Evolutionary conservation across 35 echinoderm and acorn worm species (phyloP).

Genomic region (Patiria miniata): DNA sequence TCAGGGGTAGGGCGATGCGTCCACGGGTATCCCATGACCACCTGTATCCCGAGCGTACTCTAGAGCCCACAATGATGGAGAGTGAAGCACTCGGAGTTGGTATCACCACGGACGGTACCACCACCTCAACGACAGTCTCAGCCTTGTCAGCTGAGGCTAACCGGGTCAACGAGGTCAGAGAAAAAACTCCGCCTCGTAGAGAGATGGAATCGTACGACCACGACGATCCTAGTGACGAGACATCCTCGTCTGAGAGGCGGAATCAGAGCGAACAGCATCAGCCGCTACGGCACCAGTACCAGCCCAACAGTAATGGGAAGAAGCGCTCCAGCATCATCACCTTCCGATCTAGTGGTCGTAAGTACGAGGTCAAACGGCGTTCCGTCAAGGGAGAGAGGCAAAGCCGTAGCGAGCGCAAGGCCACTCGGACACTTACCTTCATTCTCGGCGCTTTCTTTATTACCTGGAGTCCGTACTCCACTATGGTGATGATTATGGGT

Average conservation of each 20-base stretch:
- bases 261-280: slow-evolving; percentile 32
- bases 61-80: slow-evolving; percentile 75
- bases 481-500: slow-evolving; percentile 79
- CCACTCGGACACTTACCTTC: slow-evolving; percentile 87
- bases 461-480: slow-evolving; percentile 98
- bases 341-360: slow-evolving; percentile 24
- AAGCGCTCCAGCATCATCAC: slow-evolving; percentile 37
- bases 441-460: slow-evolving; percentile 97
- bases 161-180: slow-evolving; percentile 22
- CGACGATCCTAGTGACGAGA: slow-evolving; percentile 86
- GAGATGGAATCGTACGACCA: slow-evolving; percentile 71
- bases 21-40: slow-evolving; percentile 62
- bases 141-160: slow-evolving; percentile 37
- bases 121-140: slow-evolving; percentile 69
- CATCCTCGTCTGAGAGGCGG: slow-evolving; percentile 70
- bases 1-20: slow-evolving; percentile 41
- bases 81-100: slow-evolving; percentile 59
- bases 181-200: slow-evolving; percentile 45
- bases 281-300: not conserved
- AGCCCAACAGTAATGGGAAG: slow-evolving; percentile 25
- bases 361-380: slow-evolving; percentile 34
- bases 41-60: slow-evolving; percentile 55
- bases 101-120: slow-evolving; percentile 65
- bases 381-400: slow-evolving; percentile 82
- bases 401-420: slow-evolving; percentile 88